Evolutionary conservation across 2,888 invertebrate species (phyloP), one percentile per base, ranked within the genome.

Genomic region (Lithophane leautieri): DNA sequence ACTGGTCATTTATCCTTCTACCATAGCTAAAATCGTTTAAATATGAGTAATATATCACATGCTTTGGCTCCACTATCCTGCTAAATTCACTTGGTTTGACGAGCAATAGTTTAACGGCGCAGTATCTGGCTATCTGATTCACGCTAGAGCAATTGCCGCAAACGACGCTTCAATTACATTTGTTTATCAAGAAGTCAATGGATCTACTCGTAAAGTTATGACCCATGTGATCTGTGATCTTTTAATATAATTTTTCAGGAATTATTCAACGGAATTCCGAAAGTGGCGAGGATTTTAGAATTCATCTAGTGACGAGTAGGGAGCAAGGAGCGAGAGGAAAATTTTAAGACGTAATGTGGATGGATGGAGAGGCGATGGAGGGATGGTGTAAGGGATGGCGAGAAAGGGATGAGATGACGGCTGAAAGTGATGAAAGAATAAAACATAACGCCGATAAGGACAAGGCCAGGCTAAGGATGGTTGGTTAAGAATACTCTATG

Each of bases 81-180:
- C 14, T 34, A 56, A 14, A 60, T 28, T 34, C 7, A 60, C 42
- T 28, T 28, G 28, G 61, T 44, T n/a, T 44, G 58, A 58, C 34
- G 34, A 34, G 3, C 42, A 50, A 56, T 12, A 63, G n/a, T 70
- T 28, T 40, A 42, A 63, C 40, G n/a, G 19, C 70, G 40, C 19
- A 77, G 42, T 63, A 50, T 54, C 70, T 47, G 34, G 22, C 6
- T 8, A 76, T 76, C 22, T 63, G 63, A 77, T 50, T 77, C 70
- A 77, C 70, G 8, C 19, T 50, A 8, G 50, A 44, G 12, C 78
- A 78, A 78, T 78, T 78, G 66, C 34, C 61, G 14, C 50, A 42
- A 14, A 73, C 62, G 61, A 61, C 47, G 42, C 40, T 67, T 73
- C 78, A 62, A 62, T 78, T 42, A 73, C 16, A 42, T 67, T 78